These are phyloP conservation scores for Himalopsyche tibetana DNA, from an alignment of 2,888 invertebrate species.

Conservation along the genomic window DNA sequence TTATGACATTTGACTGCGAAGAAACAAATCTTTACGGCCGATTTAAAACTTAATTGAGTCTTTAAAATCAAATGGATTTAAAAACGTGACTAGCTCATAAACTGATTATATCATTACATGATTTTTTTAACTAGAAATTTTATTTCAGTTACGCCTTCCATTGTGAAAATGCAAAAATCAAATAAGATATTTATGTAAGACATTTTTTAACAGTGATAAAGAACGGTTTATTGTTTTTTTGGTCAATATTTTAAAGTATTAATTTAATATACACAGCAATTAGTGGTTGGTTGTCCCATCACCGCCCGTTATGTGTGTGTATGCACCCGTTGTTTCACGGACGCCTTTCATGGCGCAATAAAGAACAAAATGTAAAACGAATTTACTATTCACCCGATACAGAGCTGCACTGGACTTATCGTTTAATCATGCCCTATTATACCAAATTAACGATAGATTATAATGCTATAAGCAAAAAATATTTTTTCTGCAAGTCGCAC, in stretches of 20 bases:
- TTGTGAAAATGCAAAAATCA: conserved; percentile 35
- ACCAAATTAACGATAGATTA: too few relatives aligned
- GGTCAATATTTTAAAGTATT: background rate
- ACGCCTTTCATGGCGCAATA: too few relatives aligned
- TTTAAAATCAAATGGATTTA: conserved; percentile 3
- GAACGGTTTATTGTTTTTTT: background rate
- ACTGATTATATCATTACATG: conserved; percentile 24
- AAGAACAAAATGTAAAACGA: too few relatives aligned
- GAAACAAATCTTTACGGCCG: conserved; percentile 22
- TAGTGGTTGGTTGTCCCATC: too few relatives aligned
- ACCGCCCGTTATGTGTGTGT: too few relatives aligned
- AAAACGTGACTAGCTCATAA: conserved; percentile 28
- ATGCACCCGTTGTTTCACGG: too few relatives aligned
- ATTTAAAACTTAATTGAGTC: conserved; percentile 13
- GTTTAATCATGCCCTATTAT: too few relatives aligned
- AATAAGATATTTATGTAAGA: background rate
- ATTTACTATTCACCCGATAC: too few relatives aligned
- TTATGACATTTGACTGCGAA: conserved; percentile 11
- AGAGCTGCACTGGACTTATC: too few relatives aligned
- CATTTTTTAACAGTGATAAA: background rate
- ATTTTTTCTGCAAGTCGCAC: too few relatives aligned
- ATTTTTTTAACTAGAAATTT: background rate
- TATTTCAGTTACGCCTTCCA: background rate
- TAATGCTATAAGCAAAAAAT: too few relatives aligned
- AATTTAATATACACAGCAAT: too few relatives aligned